These are phyloP conservation scores for Crocodylus rhombifer DNA, from an alignment of 2,797 vertebrate genomes.

Conservation along the genomic window DNA sequence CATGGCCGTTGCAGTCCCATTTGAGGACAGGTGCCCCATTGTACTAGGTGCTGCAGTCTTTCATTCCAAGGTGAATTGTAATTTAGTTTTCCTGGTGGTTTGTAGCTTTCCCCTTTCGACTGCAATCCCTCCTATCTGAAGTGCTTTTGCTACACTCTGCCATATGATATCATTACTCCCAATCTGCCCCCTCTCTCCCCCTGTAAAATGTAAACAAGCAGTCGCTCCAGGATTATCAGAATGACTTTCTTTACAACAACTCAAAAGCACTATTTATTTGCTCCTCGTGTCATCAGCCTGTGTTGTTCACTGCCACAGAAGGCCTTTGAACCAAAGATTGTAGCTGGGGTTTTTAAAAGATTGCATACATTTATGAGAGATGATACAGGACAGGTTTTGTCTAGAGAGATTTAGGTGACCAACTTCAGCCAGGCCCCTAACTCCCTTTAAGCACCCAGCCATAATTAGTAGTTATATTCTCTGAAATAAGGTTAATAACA, in stretches of 20 bases:
- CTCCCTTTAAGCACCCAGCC: background rate
- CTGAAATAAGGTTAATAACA: background rate
- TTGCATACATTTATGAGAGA: background rate
- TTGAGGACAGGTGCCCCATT: background rate
- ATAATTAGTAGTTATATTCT: background rate
- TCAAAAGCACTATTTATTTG: background rate
- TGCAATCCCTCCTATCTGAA: background rate
- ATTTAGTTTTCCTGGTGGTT: background rate
- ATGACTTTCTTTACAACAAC: background rate
- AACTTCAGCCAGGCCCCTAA: background rate
- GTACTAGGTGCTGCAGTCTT: background rate
- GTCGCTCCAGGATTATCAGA: background rate
- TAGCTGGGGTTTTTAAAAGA: background rate
- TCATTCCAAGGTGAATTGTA: background rate
- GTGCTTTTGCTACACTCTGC: background rate
- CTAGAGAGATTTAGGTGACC: background rate
- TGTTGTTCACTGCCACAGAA: background rate
- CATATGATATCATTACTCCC: background rate
- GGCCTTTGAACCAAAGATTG: constrained; percentile 11
- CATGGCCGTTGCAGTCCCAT: background rate
- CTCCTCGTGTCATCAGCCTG: constrained; percentile 27
- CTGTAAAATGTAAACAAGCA: background rate
- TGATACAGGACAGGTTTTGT: background rate
- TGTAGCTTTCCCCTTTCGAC: background rate
- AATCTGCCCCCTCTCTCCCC: background rate